Evolutionary conservation across 2,888 invertebrate genomes (phyloP), one percentile per base, ranked within the genome.

Genomic region (Argyresthia albistria): DNA sequence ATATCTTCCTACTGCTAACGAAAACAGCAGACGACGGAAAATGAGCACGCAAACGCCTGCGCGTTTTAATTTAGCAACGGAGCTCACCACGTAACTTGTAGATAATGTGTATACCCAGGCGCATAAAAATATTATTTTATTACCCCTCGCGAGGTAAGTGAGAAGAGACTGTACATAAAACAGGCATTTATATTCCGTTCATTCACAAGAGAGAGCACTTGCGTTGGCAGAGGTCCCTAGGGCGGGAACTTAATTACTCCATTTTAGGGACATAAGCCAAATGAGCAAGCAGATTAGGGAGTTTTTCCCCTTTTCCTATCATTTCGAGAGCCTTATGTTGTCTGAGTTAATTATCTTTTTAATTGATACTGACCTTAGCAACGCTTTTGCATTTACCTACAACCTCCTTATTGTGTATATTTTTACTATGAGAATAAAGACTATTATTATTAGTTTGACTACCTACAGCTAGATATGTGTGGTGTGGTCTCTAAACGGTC

Each of bases 211-310:
- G 35, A 25, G 25, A 25, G n/a, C 16, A 43, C 43, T 35, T 35
- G 35, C 14, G 37, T 16, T 35, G 35, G 35, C 43, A 45, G 53
- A 45, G n/a, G 43, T 25, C 64, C 53, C 58, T 11, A 1, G 58
- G 55, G 65, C 53, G 43, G 54, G 43, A 55, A 60, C 64, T 64
- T 73, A 71, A 73, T 73, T 73, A 69, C 66, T 53, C 57, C 66
- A 67, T 70, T 68, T 69, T 66, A 62, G 64, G 60, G 61, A 62
- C 60, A 64, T 57, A 57, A 57, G 59, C 60, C 53, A 64, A 69
- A 68, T 64, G 64, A 65, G 62, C 62, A 55, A 49, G 63, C 61
- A 59, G 60, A 67, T 71, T 67, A 68, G 58, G 59, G 54, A 60
- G 53, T 57, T 64, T 65, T 68, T 62, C 59, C 47, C 60, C 59